Evolutionary conservation across 2,888 invertebrate genomes (phyloP), one percentile per base, ranked within the genome.

Genomic region (Hydroisotoma schaefferi): DNA sequence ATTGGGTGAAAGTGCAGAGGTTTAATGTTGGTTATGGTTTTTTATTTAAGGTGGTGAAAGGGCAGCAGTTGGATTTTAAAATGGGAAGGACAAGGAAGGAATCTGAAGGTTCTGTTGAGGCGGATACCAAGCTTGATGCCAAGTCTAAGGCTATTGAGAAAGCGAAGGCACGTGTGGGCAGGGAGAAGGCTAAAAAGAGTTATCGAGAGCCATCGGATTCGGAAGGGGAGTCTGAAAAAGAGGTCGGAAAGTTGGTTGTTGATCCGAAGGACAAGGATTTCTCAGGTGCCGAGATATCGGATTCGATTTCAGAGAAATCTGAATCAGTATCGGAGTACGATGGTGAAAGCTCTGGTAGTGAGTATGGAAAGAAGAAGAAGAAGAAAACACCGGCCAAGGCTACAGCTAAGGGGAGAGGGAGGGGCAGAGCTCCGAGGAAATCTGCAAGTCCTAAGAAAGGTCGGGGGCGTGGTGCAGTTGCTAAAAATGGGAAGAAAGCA

Each of bases 321-420:
- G 66, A 59, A 1, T 63, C 63, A n/a, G 66, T 58, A 1, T 63
- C 63, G 15, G 66, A 66, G 8, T 63, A 57, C 55, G 60, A 6
- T 12, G 68, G 59, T 28, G 68, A 64, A 20, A 67, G 64, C 37
- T 65, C 64, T 40, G 67, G 67, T 26, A 65, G 64, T 52, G 67
- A 67, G 47, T 67, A 67, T 40, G 67, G 67, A 12, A 63, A 63
- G 49, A 64, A 64, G 51, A 57, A 57, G 28, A 55, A 55, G 18
- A 55, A 55, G 12, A 29, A n/a, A 1, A 43, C 26, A 22, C 37
- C 20, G 22, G 48, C 20, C 22, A 61, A 60, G 49, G 28, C 44
- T 10, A 38, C 38, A 6, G 56, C 29, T 0, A 59, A 59, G 33
- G 62, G 62, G 23, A 44, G 66, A 10, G 66, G 66, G n/a, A 48